A percentile compares a stretch with the other conserved stretches of the same genome.
Conservation (phyloP, 2,888 invertebrate genomes). For the Polia nebulosa region DNA sequence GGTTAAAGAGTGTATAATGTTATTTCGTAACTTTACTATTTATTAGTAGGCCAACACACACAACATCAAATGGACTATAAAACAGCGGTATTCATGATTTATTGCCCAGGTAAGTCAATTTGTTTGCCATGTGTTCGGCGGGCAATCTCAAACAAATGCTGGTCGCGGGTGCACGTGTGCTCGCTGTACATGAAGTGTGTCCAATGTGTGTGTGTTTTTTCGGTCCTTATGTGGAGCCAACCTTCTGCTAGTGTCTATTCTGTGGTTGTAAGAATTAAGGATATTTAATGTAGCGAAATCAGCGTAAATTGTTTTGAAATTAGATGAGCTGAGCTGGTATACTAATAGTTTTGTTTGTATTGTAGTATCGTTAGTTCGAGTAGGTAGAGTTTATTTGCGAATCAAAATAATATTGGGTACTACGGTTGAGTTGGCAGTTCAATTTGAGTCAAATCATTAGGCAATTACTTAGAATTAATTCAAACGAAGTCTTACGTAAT, state of each 20-base stretch:
- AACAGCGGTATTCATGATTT: too few species aligned
- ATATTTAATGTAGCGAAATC: constrained; percentile 33
- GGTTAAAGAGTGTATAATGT: too few species aligned
- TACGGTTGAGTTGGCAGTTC: neutral
- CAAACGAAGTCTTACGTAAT: too few species aligned
- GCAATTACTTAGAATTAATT: neutral
- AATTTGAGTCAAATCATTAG: neutral
- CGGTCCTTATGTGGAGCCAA: accelerated
- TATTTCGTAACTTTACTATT: too few species aligned
- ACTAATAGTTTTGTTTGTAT: constrained; percentile 13
- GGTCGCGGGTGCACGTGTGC: too few species aligned
- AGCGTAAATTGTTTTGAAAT: constrained; percentile 28
- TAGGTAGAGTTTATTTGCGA: constrained; percentile 24
- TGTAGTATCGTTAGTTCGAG: neutral
- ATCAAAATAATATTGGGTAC: neutral
- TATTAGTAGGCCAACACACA: too few species aligned
- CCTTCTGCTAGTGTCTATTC: neutral
- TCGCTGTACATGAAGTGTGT: neutral
- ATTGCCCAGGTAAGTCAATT: too few species aligned
- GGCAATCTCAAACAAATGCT: neutral
- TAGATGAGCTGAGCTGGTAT: constrained; percentile 9
- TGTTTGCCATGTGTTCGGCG: too few species aligned
- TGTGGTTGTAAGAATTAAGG: constrained; percentile 23
- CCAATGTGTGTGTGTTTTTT: neutral
- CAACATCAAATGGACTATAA: too few species aligned